Evolutionary conservation across 2,797 vertebrate genomes (phyloP), one percentile per base, ranked within the genome.

Genomic region (Danionella dracula): DNA sequence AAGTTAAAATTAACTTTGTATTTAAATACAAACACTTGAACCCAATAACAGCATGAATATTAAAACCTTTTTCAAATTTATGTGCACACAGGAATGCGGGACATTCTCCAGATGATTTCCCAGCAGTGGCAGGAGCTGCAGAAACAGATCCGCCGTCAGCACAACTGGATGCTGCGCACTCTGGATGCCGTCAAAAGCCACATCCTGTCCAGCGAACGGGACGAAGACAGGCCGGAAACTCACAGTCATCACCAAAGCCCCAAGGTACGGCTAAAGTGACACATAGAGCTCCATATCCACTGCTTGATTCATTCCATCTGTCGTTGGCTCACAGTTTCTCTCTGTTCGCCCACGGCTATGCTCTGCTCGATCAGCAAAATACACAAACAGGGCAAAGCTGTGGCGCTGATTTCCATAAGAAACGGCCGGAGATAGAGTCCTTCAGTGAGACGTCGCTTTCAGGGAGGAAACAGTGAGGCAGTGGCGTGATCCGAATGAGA

Each of bases 61-160:
- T 27, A 3, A 27, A 27, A 27, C 23, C 6, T 6, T 27, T 27
- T 27, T 27, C 3, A 27, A 27, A 27, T 27, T 27, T 27, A 3
- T 27, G 23, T 27, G n/a, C n/a, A n/a, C n/a, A n/a, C 89, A 99
- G 96, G 91, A 76, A 89, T 99, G 79, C 90, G 88, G 87, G 94
- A 98, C 79, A 97, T 93, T 88, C 89, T 99, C 82, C 90, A 90
- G 75, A 95, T 97, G 93, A 94, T 98, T 70, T 87, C 87, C 44
- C 87, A 88, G 85, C 95, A 99, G 74, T 98, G 96, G 96, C 94
- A 93, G 77, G 94, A 97, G 84, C 90, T 99, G 75, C 95, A 97
- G 91, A 90, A 89, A 70, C 96, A 99, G 92, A 94, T 98, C 84
- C 91, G 93, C 80, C 91, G 94, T 75, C 96, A 98, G 79, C 95